Evolutionary conservation across 2,797 vertebrate genomes (phyloP), one percentile per base, ranked within the genome.

Genomic region (Megalops cyprinoides): DNA sequence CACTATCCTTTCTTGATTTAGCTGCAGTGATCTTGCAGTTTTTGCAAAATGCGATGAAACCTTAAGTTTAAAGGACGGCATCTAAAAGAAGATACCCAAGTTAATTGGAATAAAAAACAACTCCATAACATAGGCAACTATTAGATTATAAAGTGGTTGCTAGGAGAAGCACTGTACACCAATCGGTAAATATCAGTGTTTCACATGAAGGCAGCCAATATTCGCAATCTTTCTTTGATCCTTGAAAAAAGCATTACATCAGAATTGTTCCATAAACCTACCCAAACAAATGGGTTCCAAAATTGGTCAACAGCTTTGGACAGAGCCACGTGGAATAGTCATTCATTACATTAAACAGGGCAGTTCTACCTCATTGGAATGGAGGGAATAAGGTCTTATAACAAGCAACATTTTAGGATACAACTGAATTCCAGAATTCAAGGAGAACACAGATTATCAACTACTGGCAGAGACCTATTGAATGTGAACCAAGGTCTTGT

Each of bases 391-490:
- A 77, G 60, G 37, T 82, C 34, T 34, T 77, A 67, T 85, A 79
- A 83, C 2, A 49, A 76, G 42, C 56, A 86, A 80, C 83, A 78
- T 65, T 81, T 46, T 82, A 71, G 51, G 79, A 39, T 58, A 81
- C 78, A 78, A 23, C 76, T 83, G 82, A 82, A 85, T 71, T 82
- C 69, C 71, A 65, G 81, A 79, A 79, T 18, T 39, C 82, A 34
- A 74, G 78, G 18, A 84, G 69, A 86, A 84, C 34, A 51, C 18
- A 85, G 82, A 75, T 84, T 82, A 81, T 85, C 84, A 88, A 86
- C 74, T 84, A 85, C 78, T 82, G 79, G 88, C 81, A 84, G 85
- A 83, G 76, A 86, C 18, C 25, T 79, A 34, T 69, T 53, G 23
- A 8, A 25, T 44, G 37, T 88, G 83, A 80, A 76, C 77, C 44